These are phyloP conservation scores for Steatornis caripensis DNA, from an alignment of 2,113 vertebrate genomes.

Conservation along the genomic window DNA sequence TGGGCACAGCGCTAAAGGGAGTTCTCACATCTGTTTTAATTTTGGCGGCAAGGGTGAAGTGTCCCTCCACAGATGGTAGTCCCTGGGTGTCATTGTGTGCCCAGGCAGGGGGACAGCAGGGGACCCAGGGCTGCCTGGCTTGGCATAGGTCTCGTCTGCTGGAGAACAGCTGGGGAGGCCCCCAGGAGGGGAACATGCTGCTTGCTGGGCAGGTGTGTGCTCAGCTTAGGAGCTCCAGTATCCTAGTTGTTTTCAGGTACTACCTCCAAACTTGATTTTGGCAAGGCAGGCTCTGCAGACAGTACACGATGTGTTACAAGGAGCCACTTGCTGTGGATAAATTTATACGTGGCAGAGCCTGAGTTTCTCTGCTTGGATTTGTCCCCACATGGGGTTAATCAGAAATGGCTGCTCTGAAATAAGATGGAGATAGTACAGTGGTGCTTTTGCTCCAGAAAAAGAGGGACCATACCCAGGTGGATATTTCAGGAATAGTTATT, in stretches of 20 bases:
- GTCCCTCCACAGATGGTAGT: background rate
- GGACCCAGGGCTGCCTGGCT: background rate
- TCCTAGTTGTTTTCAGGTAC: background rate
- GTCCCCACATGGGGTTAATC: background rate
- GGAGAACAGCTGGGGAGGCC: fast-evolving
- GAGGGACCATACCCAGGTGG: background rate
- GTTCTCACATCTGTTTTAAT: background rate
- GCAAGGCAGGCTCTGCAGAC: background rate
- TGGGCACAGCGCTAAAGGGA: too few species aligned
- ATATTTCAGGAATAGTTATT: background rate
- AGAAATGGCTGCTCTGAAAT: background rate
- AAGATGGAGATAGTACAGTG: fast-evolving
- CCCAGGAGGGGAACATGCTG: fast-evolving
- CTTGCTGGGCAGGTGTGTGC: background rate
- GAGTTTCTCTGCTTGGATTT: background rate
- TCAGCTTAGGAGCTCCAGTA: background rate
- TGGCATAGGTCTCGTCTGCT: background rate
- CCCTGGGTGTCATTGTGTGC: background rate
- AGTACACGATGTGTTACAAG: background rate
- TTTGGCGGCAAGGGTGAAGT: background rate
- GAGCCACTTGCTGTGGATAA: background rate
- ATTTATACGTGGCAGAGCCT: background rate
- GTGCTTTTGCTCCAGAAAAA: background rate
- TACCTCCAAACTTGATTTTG: background rate
- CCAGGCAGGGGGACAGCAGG: fast-evolving